These are phyloP conservation scores for Columba guinea DNA, from an alignment of 2,797 vertebrate genomes.

Conservation along the genomic window DNA sequence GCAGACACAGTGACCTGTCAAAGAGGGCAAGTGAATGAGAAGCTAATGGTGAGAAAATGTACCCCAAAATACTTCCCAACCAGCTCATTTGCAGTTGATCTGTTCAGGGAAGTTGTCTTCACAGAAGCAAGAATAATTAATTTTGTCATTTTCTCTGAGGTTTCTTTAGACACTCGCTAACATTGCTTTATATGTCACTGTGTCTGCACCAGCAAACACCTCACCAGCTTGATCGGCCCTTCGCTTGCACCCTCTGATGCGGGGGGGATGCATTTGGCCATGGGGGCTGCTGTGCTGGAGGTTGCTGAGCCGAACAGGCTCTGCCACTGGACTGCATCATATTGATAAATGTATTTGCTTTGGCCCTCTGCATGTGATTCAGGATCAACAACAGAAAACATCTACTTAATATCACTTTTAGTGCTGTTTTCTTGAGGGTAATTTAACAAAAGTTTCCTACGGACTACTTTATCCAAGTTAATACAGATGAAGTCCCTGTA, in stretches of 20 bases:
- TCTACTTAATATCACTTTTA: not conserved
- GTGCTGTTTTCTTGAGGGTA: not conserved
- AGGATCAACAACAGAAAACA: not conserved
- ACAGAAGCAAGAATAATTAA: not conserved
- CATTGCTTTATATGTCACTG: not conserved
- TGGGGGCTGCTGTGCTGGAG: not conserved
- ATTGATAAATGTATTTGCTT: not conserved
- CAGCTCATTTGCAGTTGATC: not conserved
- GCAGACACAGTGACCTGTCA: not conserved
- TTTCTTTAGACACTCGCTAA: not conserved
- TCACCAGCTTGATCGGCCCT: not conserved
- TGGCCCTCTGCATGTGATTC: accelerated
- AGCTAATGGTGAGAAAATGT: not conserved
- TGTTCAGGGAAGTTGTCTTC: not conserved
- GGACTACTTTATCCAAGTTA: not conserved
- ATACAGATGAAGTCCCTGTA: not conserved
- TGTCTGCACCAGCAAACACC: not conserved
- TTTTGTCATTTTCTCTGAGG: not conserved
- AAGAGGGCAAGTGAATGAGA: not conserved
- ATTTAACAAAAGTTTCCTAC: not conserved
- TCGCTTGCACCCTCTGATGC: not conserved
- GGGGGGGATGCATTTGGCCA: not conserved
- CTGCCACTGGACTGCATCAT: not conserved
- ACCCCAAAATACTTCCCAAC: not conserved
- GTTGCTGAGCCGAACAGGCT: not conserved